phyloP scores from a whole-genome alignment of 2,888 invertebrate genomes.

The Cyclophora punctaria region DNA sequence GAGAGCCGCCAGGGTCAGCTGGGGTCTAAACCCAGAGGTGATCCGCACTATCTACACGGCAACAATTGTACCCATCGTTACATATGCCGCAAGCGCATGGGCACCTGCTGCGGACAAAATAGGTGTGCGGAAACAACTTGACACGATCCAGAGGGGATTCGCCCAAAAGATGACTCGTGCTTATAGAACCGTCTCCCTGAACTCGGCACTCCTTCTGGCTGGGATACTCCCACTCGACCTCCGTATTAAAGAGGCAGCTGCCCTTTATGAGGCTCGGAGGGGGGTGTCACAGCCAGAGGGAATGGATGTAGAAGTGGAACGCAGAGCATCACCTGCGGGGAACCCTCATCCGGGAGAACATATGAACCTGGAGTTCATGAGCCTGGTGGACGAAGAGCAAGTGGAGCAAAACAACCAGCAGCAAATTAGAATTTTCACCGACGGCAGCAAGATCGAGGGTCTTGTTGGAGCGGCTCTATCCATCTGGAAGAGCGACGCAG shows the following conservation, averaged over 20 bases:
- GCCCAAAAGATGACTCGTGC: conserved; percentile 2
- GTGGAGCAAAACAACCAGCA: background rate
- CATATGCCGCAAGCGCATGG: conserved; percentile 1
- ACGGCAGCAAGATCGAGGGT: conserved; percentile 14
- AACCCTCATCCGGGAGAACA: conserved; percentile 8
- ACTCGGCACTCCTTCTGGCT: conserved; percentile 11
- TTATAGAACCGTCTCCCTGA: conserved; percentile 1
- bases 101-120: conserved; percentile 1
- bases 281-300: conserved; percentile 5
- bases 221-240: conserved; percentile 18
- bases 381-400: conserved; percentile 3
- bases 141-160: background rate
- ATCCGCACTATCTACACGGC: background rate
- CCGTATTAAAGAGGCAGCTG: conserved; percentile 10
- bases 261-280: conserved; percentile 13
- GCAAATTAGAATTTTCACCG: conserved; percentile 7
- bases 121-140: background rate
- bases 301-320: conserved; percentile 13
- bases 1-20: too few relatives aligned
- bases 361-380: background rate
- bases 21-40: too few relatives aligned
- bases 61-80: background rate
- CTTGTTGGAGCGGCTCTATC: conserved; percentile 14
- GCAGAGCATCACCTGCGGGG: background rate
- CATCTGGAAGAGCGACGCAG: conserved; percentile 9